These are phyloP conservation scores for Chymomyza amoena DNA, from an alignment of 2,888 invertebrate genomes.

Conservation along the genomic window DNA sequence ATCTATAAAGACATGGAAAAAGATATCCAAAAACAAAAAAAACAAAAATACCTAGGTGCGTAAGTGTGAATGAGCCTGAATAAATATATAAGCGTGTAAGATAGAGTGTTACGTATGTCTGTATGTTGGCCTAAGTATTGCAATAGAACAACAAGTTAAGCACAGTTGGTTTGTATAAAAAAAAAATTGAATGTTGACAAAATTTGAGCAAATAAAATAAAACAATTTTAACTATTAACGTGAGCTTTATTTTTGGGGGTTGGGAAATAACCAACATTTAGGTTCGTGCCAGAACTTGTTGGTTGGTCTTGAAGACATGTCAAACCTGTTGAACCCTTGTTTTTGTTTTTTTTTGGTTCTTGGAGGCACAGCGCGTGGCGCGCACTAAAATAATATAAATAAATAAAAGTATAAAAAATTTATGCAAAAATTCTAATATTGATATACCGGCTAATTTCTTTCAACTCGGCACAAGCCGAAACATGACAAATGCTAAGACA, in stretches of 20 bases:
- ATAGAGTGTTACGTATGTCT: slow-evolving; percentile 1
- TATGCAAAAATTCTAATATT: slow-evolving; percentile 8
- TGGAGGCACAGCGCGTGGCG: slow-evolving; percentile 27
- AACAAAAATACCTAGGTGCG: slow-evolving; percentile 50
- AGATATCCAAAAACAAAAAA: slow-evolving; percentile 52
- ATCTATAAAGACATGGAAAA: slow-evolving; percentile 21
- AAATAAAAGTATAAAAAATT: not conserved
- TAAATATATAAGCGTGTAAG: slow-evolving; percentile 28
- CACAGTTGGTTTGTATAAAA: slow-evolving; percentile 40
- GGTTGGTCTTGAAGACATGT: slow-evolving; percentile 18
- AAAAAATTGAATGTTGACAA: slow-evolving; percentile 3
- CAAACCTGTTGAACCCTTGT: slow-evolving; percentile 48
- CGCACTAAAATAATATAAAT: slow-evolving; percentile 11
- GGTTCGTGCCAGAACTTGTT: slow-evolving; percentile 2
- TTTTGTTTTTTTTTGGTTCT: not conserved
- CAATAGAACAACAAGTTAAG: slow-evolving; percentile 40
- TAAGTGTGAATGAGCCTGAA: slow-evolving; percentile 43
- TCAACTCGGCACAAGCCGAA: not conserved
- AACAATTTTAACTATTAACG: slow-evolving; percentile 39
- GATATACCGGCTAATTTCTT: not conserved
- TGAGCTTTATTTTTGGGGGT: slow-evolving; percentile 2
- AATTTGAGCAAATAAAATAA: slow-evolving; percentile 51
- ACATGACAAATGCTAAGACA: slow-evolving; percentile 51
- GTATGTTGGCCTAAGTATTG: slow-evolving; percentile 35
- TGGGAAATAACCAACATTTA: not conserved